A percentile compares a stretch with the other conserved stretches of the same genome.
These are phyloP conservation scores for Gyrodactylus salaris DNA, from an alignment of 1,140 invertebrate genomes.

Conservation along the genomic window DNA sequence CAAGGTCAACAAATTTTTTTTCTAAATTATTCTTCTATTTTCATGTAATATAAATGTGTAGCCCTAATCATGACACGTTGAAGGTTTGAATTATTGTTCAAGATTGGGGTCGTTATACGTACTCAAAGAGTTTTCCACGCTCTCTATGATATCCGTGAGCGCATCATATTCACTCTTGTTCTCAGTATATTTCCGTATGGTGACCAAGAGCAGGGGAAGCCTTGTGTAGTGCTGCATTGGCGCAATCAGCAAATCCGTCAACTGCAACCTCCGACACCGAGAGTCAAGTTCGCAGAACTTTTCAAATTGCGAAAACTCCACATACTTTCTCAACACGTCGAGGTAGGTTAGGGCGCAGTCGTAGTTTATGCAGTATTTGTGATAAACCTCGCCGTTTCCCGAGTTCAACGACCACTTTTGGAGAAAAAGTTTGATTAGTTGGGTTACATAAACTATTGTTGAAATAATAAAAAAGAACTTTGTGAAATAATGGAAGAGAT, in stretches of 20 bases:
- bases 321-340: conserved; percentile 26
- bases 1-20: no score
- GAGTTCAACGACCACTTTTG: conserved; percentile 17
- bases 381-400: conserved; percentile 23
- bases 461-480: background rate
- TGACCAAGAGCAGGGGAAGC: conserved; percentile 29
- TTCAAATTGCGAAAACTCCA: conserved; percentile 30
- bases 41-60: no score
- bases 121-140: conserved; percentile 30
- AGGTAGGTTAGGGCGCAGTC: conserved; percentile 29
- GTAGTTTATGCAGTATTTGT: conserved; percentile 30
- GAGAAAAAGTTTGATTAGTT: no score
- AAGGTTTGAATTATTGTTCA: no score
- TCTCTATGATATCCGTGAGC: conserved; percentile 27
- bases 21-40: no score
- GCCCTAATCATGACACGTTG: no score
- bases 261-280: conserved; percentile 30
- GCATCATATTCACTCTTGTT: conserved; percentile 23
- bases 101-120: no score
- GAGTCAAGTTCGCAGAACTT: conserved; percentile 29
- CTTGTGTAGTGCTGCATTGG: conserved; percentile 36
- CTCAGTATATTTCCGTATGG: conserved; percentile 28
- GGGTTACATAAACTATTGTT: background rate
- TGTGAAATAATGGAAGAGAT: background rate
- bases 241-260: conserved; percentile 31